Conservation (phyloP, 2,797 vertebrate species). For the Brachyalestes nurse region DNA sequence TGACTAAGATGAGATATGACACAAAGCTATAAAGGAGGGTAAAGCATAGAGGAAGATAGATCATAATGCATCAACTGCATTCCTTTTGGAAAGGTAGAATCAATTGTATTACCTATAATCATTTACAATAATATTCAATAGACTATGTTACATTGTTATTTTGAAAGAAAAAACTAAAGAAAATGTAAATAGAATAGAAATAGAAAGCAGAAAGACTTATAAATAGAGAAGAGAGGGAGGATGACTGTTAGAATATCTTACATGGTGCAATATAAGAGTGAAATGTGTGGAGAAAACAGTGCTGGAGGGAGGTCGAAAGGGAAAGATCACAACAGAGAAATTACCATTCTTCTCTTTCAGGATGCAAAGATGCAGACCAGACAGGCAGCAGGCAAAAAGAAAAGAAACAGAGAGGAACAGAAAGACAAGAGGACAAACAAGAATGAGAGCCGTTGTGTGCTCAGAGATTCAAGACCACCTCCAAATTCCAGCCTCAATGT, state of each 20-base stretch:
- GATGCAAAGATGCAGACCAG: slow-evolving; percentile 62
- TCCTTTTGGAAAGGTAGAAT: background rate
- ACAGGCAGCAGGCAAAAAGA: slow-evolving; percentile 58
- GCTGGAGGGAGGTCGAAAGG: background rate
- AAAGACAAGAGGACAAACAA: slow-evolving; percentile 59
- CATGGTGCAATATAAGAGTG: background rate
- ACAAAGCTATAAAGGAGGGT: background rate
- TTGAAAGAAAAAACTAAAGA: too few species aligned
- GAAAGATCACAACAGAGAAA: slow-evolving; percentile 46
- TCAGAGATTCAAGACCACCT: slow-evolving; percentile 38
- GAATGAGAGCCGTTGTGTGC: slow-evolving; percentile 69
- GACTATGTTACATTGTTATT: too few species aligned
- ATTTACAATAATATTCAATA: too few species aligned
- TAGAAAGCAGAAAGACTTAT: background rate
- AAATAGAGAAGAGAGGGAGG: background rate
- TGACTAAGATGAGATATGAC: background rate
- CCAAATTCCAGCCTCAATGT: background rate
- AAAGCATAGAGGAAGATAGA: background rate
- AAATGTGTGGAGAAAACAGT: background rate
- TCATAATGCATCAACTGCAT: background rate
- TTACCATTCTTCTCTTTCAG: slow-evolving; percentile 63
- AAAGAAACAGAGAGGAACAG: slow-evolving; percentile 38
- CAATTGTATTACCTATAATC: background rate
- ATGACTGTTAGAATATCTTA: background rate
- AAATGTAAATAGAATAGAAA: background rate